Evolutionary conservation across 1,140 invertebrate species (phyloP).

Genomic region (Pteromalus puparum): DNA sequence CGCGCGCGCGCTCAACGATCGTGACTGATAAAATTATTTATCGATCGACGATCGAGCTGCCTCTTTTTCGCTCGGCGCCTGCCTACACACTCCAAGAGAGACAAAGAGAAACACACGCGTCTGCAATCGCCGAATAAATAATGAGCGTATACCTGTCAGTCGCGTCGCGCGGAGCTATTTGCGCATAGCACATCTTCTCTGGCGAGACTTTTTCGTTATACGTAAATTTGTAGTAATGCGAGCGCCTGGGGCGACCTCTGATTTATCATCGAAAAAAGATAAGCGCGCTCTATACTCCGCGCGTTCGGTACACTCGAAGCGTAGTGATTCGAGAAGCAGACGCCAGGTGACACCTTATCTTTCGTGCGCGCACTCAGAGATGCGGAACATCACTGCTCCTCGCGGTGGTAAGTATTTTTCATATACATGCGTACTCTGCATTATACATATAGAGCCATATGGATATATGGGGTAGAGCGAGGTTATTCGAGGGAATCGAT

Average conservation of each 20-base stretch:
- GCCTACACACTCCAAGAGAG: not conserved
- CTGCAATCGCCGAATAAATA: not conserved
- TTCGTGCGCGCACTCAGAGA: not conserved
- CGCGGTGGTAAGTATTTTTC: not conserved
- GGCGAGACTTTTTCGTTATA: not conserved
- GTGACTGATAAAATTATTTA: slow-evolving; percentile 32
- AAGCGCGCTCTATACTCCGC: not conserved
- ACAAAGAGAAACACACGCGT: no score
- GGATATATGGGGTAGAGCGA: not conserved
- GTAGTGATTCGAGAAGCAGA: slow-evolving; percentile 7
- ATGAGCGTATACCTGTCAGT: not conserved
- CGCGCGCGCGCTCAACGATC: not conserved
- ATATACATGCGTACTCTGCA: no score
- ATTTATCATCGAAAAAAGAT: slow-evolving; percentile 19
- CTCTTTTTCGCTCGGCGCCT: not conserved
- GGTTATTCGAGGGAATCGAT: slow-evolving; percentile 2
- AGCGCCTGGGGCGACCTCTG: not conserved
- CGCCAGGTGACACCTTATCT: slow-evolving; percentile 23
- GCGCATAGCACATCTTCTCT: no score
- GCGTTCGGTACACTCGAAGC: not conserved
- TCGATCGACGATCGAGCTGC: slow-evolving; percentile 4
- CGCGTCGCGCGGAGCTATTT: not conserved
- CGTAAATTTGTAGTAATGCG: not conserved
- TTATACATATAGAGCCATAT: no score
- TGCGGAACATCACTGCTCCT: not conserved